These are phyloP conservation scores for Drosophila busckii DNA, from an alignment of 1,140 invertebrate species.

Conservation along the genomic window DNA sequence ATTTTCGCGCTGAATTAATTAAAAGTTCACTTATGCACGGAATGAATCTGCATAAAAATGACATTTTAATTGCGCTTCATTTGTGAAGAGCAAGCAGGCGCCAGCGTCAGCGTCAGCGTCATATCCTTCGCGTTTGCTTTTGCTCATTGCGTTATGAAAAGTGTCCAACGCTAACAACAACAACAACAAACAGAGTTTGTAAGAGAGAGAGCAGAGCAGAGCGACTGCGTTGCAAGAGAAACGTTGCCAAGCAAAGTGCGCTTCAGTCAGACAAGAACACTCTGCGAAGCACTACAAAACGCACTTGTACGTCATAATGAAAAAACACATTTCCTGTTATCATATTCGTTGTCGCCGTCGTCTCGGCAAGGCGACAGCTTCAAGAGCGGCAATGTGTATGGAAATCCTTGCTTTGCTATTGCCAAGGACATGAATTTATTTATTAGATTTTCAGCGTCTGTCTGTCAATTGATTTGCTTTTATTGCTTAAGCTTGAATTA, in stretches of 20 bases:
- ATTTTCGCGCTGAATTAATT: slow-evolving; percentile 74
- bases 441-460: too few relatives aligned
- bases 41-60: slow-evolving; percentile 75
- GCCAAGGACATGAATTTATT: too few relatives aligned
- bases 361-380: too few relatives aligned
- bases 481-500: too few relatives aligned
- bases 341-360: too few relatives aligned
- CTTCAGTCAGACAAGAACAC: slow-evolving; percentile 68
- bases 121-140: neutral
- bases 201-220: neutral
- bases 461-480: too few relatives aligned
- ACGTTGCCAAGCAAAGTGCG: too few relatives aligned
- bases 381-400: too few relatives aligned
- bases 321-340: slow-evolving; percentile 59
- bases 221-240: too few relatives aligned
- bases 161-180: slow-evolving; percentile 15
- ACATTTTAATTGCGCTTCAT: slow-evolving; percentile 77
- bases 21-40: slow-evolving; percentile 76
- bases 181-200: neutral
- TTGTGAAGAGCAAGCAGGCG: slow-evolving; percentile 48
- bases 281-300: slow-evolving; percentile 52
- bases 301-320: slow-evolving; percentile 67
- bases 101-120: neutral
- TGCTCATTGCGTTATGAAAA: slow-evolving; percentile 44
- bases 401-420: too few relatives aligned